Evolutionary conservation across 2,113 vertebrate genomes (phyloP), one percentile per base, ranked within the genome.

Genomic region (Pheucticus melanocephalus): DNA sequence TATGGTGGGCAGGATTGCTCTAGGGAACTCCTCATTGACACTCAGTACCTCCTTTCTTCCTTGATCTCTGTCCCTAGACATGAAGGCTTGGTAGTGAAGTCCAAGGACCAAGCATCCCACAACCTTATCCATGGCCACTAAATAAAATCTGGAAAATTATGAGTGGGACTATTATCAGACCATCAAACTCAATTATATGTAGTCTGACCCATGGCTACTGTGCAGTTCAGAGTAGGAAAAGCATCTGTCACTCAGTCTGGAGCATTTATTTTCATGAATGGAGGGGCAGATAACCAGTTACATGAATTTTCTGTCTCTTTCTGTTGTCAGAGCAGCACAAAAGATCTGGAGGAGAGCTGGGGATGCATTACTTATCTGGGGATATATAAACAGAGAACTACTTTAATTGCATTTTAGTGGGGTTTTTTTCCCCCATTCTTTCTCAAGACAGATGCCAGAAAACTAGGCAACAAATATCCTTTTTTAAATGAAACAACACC

Each of bases 351-450:
- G 37, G 10, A 79, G 15, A 61, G 11, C 31, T 57, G 9, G 37
- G 14, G 16, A 20, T 22, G 12, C 6, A 35, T 70, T 42, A 28
- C 56, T 68, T 77, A 18, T 50, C 12, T 39, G 30, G 48, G 42
- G 21, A 16, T 47, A 70, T 22, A 61, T 47, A 40, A 68, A 39
- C 9, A 78, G n/a, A 73, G 7, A 70, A 44, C 79, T 76, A 12
- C 4, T 33, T 33, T 33, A 2, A 0, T 6, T 28, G 16, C 21
- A 6, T 40, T 78, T 65, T 60, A n/a, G 15, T 18, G 5, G 16
- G 1, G 0, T 4, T 42, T 40, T 6, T 6, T 6, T 0, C 6
- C 2, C 15, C 3, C 16, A 8, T 25, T 45, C 8, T n/a, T 7
- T 40, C 12, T 66, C 24, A 39, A 63, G 42, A 28, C 53, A 80